Evolutionary conservation across 2,888 invertebrate genomes (phyloP), one percentile per base, ranked within the genome.

Genomic region (Hecatera dysodea): DNA sequence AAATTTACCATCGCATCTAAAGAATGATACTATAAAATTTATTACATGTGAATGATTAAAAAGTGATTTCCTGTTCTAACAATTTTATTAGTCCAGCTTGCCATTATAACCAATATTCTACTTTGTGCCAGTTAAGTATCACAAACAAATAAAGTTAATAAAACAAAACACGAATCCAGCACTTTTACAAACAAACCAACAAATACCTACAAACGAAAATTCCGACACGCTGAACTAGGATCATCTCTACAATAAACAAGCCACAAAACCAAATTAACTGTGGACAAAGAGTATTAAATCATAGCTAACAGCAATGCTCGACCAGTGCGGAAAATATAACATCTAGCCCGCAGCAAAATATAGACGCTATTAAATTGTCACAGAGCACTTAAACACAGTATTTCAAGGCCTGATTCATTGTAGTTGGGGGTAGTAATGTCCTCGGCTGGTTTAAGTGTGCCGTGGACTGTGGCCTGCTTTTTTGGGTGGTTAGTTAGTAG

Each of bases 311-410:
- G 61, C 88, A 88, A 89, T 86, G 89, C 87, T 83, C 75, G 82
- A 80, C 86, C 85, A 90, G 88, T 88, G 86, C 89, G 68, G 89
- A 89, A 90, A 90, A 91, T 91, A 90, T 91, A 90, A 88, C 89
- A 88, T 89, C 89, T 87, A 86, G 77, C 83, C 76, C 70, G 82
- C 89, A 89, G 83, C 90, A 85, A 93, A 91, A 93, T 92, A 93
- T 90, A 89, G 87, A 82, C 73, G 83, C 89, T 86, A 90, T 91
- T 90, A 90, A 91, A 90, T 87, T 87, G 90, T 90, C 90, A 88
- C 86, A 78, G 80, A 62, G 76, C 68, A 80, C 80, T 81, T 84
- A 85, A 85, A 83, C 73, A 80, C 73, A 62, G 79, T 81, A 86
- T 84, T 83, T 86, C 81, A 82, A 79, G 68, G 50, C 68, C 78